Evolutionary conservation across 2,797 vertebrate species (phyloP).

Genomic region (Tamandua tetradactyla): DNA sequence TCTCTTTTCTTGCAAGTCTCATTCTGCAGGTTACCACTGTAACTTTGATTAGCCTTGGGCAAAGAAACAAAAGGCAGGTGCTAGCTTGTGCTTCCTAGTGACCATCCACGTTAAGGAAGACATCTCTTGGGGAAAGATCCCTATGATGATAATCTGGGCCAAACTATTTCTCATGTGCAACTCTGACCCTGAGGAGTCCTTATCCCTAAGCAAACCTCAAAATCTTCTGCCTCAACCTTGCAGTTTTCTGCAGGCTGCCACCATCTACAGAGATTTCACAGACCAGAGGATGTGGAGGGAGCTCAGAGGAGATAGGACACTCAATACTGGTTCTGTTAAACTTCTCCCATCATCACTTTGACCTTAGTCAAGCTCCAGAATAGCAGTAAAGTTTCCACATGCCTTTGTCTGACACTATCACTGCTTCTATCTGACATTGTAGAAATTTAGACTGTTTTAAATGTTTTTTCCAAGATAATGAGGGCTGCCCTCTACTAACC

Average conservation of each 20-base stretch:
- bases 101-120: neutral
- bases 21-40: neutral
- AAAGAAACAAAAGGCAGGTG: neutral
- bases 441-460: no score
- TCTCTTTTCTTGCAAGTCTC: neutral
- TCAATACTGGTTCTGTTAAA: neutral
- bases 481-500: neutral
- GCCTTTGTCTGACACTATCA: neutral
- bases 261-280: neutral
- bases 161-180: neutral
- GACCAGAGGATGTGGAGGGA: neutral
- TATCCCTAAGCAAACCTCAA: neutral
- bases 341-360: neutral
- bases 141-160: neutral
- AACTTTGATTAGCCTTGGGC: neutral
- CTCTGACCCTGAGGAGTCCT: no score
- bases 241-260: neutral
- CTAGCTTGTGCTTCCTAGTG: neutral
- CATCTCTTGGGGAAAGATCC: neutral
- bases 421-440: neutral
- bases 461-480: neutral
- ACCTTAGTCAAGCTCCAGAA: neutral
- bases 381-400: neutral
- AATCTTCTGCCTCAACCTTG: neutral
- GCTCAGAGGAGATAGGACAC: rapidly evolving